phyloP scores from a whole-genome alignment of 2,113 vertebrate genomes.

The Thamnaconus septentrionalis region DNA sequence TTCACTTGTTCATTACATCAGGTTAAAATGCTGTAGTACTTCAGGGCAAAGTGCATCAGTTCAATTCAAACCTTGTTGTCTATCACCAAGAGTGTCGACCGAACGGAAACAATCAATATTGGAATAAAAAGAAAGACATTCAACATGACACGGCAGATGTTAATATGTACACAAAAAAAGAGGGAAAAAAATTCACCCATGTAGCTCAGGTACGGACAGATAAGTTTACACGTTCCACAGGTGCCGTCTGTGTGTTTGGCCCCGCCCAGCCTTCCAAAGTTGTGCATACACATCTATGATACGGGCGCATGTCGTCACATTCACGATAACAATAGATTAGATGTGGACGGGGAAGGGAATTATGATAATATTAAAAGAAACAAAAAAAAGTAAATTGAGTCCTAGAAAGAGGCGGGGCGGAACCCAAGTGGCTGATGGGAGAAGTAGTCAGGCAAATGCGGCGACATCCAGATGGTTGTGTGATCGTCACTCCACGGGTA shows the following conservation, averaged over 20 bases:
- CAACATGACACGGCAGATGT: conserved; percentile 81
- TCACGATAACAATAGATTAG: conserved; percentile 61
- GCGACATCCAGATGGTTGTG: background rate
- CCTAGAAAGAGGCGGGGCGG: conserved; percentile 8
- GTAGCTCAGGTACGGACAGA: conserved; percentile 22
- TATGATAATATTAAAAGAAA: background rate
- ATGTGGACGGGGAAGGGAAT: conserved; percentile 2
- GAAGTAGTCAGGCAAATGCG: conserved; percentile 28
- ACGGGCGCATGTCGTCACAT: conserved; percentile 59
- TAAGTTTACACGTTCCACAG: background rate
- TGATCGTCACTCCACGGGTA: conserved; percentile 21
- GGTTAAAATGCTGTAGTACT: conserved; percentile 63
- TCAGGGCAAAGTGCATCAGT: conserved; percentile 96
- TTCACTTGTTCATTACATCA: conserved; percentile 27
- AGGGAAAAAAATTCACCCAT: conserved; percentile 52
- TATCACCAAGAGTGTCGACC: conserved; percentile 62
- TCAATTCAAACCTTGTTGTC: conserved; percentile 72
- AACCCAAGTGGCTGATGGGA: conserved; percentile 47
- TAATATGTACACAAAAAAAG: conserved; percentile 76
- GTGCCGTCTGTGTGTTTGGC: background rate
- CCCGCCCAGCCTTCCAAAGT: conserved; percentile 6
- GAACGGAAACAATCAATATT: conserved; percentile 57
- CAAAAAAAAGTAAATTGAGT: background rate
- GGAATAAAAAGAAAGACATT: conserved; percentile 68
- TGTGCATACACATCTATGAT: background rate